Evolutionary conservation across 2,888 invertebrate species (phyloP).

Genomic region (Agonopterix arenella): DNA sequence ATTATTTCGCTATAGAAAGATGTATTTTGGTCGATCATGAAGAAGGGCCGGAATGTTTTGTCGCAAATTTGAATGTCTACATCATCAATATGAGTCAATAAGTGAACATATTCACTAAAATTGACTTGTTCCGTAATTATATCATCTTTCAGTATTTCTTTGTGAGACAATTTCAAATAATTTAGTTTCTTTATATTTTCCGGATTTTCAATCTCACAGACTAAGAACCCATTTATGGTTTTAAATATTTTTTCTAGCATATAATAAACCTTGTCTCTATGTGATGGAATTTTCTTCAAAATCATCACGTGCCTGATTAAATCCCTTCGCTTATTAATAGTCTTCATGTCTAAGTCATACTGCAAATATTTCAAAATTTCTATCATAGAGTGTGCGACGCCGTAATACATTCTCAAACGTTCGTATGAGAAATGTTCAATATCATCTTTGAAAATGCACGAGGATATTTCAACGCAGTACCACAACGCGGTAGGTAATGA

Average conservation of each 20-base stretch:
- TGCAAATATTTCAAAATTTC: slow-evolving; percentile 29
- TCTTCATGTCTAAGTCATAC: slow-evolving; percentile 24
- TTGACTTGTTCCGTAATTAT: slow-evolving; percentile 19
- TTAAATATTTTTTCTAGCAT: slow-evolving; percentile 29
- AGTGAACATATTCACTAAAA: slow-evolving; percentile 24
- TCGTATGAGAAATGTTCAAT: slow-evolving; percentile 22
- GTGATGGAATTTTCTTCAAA: slow-evolving; percentile 23
- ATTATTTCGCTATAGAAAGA: slow-evolving; percentile 26
- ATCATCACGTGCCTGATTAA: slow-evolving; percentile 25
- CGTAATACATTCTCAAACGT: slow-evolving; percentile 25
- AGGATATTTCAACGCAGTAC: slow-evolving; percentile 17
- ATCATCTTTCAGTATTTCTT: slow-evolving; percentile 19
- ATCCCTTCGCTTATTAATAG: slow-evolving; percentile 24
- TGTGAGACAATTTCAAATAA: slow-evolving; percentile 28
- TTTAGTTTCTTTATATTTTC: slow-evolving; percentile 27
- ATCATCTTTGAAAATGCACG: slow-evolving; percentile 31
- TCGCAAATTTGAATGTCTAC: slow-evolving; percentile 16
- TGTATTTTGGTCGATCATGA: slow-evolving; percentile 20
- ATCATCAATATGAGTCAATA: slow-evolving; percentile 17
- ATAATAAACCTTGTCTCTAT: slow-evolving; percentile 22
- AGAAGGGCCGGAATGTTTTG: slow-evolving; percentile 27
- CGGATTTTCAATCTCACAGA: slow-evolving; percentile 26
- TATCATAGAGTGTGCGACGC: slow-evolving; percentile 26
- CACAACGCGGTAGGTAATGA: slow-evolving; percentile 31
- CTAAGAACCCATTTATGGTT: slow-evolving; percentile 23